Base-by-base conservation (phyloP, 2,888 invertebrate genomes). In the Philopedon plagiatum region DNA sequence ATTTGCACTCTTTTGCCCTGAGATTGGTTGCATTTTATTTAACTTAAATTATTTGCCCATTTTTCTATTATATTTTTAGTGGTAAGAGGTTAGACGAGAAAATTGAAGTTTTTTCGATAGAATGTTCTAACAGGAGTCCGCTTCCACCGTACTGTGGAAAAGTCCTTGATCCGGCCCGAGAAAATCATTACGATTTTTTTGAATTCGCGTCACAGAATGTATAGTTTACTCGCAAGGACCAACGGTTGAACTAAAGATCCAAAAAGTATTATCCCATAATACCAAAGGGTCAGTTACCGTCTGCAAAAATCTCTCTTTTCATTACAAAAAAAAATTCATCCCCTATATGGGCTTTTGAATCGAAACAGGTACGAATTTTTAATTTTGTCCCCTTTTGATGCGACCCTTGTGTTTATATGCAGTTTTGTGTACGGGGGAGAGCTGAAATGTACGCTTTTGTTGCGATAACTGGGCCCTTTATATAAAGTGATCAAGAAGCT, bases 1-100 rank as follows among this genome's bases (percentile, higher is more conserved):
- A 67, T 75, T 75, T 84, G 82, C 84, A 85, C 84, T 78, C 78
- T 71, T 76, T 78, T 81, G 83, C 85, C 85, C 85, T 85, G 85
- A 85, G 85, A 78, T 73, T 82, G 80, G 81, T 85, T 84, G 78
- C 82, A 80, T 81, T 63, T 66, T 76, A 39, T 57, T 60, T 65
- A 13, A 46, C 23, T 11, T 39, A 61, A 54, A 32, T 70, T 75
- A 73, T 66, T 74, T 68, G 71, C 71, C 71, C 71, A 74, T 72
- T 67, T 51, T 69, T 15, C 13, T 41, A 32, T 29, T 32, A 5
- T 61, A 8, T 46, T 26, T 32, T 46, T 46, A 15, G 11, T 23
- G 13, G 32, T 63, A 15, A 34, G 11, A 56, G 5, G 4, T 37
- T 37, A 57, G 19, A 7, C 21, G n/a, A 29, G 49, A 62, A 29